Percentiles rank a stretch among this genome's conserved stretches.
These are phyloP conservation scores for Lepus americanus DNA, from an alignment of 2,113 vertebrate species.

Conservation along the genomic window DNA sequence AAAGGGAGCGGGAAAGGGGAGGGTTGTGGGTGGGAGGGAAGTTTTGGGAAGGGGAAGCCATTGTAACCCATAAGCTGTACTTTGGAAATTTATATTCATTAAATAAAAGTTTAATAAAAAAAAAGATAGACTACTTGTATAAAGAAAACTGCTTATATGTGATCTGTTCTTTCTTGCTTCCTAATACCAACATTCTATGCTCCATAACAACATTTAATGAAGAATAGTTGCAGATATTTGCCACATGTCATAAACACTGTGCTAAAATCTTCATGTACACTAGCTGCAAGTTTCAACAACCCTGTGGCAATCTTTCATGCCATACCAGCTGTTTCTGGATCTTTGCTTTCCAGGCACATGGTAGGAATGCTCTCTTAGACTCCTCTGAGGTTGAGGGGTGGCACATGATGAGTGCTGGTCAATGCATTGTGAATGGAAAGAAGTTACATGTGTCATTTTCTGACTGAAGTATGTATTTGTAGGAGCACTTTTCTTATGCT, in stretches of 20 bases:
- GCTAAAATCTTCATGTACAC: background rate
- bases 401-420: background rate
- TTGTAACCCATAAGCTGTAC: too few relatives aligned
- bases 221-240: slow-evolving; percentile 14
- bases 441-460: background rate
- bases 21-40: too few relatives aligned
- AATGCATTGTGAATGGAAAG: background rate
- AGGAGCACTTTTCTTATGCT: background rate
- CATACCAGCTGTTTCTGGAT: background rate
- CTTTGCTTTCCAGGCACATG: background rate
- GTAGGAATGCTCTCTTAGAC: background rate
- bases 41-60: too few relatives aligned
- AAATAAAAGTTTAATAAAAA: too few relatives aligned
- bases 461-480: background rate
- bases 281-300: background rate
- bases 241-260: background rate
- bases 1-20: too few relatives aligned
- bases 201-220: background rate
- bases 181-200: background rate
- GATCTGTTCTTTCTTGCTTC: background rate
- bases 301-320: background rate
- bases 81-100: too few relatives aligned
- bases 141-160: background rate
- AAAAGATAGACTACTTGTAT: background rate
- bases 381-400: background rate